These are phyloP conservation scores for Aculops lycopersici DNA, from an alignment of 1,140 invertebrate species.

Conservation along the genomic window DNA sequence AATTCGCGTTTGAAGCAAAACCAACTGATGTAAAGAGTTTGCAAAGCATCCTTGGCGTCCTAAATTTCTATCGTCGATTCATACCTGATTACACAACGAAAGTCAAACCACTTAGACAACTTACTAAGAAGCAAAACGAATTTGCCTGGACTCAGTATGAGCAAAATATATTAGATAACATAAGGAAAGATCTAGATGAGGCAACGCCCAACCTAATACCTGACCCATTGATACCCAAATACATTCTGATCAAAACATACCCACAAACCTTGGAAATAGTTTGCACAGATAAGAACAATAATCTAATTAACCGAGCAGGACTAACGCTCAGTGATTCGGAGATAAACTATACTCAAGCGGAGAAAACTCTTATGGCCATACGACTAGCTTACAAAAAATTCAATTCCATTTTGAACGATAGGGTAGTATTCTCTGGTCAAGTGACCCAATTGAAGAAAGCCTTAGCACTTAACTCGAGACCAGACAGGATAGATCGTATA, in stretches of 20 bases:
- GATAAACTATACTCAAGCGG: neutral
- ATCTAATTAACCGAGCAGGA: neutral
- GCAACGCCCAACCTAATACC: neutral
- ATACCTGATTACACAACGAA: slow-evolving; percentile 11
- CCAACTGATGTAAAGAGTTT: slow-evolving; percentile 9
- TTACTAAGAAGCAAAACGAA: slow-evolving; percentile 1
- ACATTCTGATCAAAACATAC: neutral
- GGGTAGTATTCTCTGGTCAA: neutral
- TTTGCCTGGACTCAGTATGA: slow-evolving; percentile 3
- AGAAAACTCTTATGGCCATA: neutral
- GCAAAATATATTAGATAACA: neutral
- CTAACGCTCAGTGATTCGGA: neutral
- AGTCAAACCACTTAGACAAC: slow-evolving; percentile 6
- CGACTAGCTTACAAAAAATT: neutral
- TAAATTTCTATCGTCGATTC: slow-evolving; percentile 11
- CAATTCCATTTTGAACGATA: neutral
- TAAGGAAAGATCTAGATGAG: neutral
- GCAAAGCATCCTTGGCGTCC: slow-evolving; percentile 10
- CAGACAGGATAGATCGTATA: neutral
- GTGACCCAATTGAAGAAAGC: neutral
- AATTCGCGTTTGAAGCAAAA: slow-evolving; percentile 8
- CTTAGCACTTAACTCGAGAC: neutral
- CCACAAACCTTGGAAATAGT: neutral
- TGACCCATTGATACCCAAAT: neutral
- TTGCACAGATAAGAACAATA: neutral